Evolutionary conservation across 2,888 invertebrate species (phyloP).

Genomic region (Machimus rusticus): DNA sequence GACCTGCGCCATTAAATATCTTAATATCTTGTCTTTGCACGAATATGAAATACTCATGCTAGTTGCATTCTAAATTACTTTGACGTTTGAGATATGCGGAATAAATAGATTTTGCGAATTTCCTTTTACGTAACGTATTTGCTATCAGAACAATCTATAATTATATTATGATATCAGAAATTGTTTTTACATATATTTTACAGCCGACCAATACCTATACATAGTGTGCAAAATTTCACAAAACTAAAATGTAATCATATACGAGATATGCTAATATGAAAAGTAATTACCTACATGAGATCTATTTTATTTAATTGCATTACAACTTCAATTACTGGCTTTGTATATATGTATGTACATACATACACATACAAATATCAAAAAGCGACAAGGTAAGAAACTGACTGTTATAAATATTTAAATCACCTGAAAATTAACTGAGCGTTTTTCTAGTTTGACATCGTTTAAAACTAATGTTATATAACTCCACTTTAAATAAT

Average conservation of each 20-base stretch:
- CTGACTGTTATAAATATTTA: not conserved
- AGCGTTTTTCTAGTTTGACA: not conserved
- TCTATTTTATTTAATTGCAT: not conserved
- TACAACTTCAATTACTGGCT: not conserved
- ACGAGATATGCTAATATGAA: no score
- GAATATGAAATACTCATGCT: not conserved
- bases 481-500: not conserved
- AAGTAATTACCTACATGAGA: no score
- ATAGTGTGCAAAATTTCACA: no score
- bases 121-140: not conserved
- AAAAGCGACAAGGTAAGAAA: not conserved
- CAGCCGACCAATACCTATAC: no score
- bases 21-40: not conserved
- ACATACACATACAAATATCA: no score
- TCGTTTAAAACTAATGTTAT: not conserved
- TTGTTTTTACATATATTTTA: no score
- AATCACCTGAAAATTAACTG: not conserved
- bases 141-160: not conserved
- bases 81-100: not conserved
- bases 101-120: not conserved
- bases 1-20: not conserved
- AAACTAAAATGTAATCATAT: no score
- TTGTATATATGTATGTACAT: no score
- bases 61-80: not conserved
- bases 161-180: not conserved